These are phyloP conservation scores for Fukomys damarensis DNA, from an alignment of 2,113 vertebrate species.

Conservation along the genomic window DNA sequence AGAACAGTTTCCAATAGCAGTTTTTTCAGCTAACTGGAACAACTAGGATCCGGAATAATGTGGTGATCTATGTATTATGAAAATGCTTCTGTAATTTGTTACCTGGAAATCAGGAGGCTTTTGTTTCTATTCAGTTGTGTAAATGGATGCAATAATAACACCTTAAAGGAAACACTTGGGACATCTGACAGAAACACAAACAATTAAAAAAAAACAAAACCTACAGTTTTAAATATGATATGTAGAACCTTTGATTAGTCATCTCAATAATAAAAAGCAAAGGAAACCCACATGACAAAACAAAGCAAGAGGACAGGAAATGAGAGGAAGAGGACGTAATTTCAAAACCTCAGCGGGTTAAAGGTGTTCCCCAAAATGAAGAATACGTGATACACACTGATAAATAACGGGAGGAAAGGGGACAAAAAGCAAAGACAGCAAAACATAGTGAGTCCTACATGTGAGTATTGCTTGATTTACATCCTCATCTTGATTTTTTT, in stretches of 20 bases:
- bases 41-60: conserved; percentile 29
- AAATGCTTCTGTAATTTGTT: conserved; percentile 17
- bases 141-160: neutral
- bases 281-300: neutral
- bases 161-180: neutral
- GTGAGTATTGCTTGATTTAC: neutral
- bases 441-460: neutral
- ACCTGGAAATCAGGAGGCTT: neutral
- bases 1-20: neutral
- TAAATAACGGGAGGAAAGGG: neutral
- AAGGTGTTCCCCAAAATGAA: neutral
- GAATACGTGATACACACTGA: neutral
- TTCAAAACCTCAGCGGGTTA: neutral
- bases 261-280: neutral
- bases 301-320: neutral
- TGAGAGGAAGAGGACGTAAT: neutral
- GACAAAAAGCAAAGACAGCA: neutral
- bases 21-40: conserved; percentile 30
- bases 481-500: neutral
- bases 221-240: neutral
- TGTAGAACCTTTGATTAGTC: neutral
- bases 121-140: neutral
- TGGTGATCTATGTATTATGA: neutral
- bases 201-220: neutral
- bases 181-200: neutral